Evolutionary conservation across 2,797 vertebrate genomes (phyloP).

Genomic region (Paedocypris micromegethes): DNA sequence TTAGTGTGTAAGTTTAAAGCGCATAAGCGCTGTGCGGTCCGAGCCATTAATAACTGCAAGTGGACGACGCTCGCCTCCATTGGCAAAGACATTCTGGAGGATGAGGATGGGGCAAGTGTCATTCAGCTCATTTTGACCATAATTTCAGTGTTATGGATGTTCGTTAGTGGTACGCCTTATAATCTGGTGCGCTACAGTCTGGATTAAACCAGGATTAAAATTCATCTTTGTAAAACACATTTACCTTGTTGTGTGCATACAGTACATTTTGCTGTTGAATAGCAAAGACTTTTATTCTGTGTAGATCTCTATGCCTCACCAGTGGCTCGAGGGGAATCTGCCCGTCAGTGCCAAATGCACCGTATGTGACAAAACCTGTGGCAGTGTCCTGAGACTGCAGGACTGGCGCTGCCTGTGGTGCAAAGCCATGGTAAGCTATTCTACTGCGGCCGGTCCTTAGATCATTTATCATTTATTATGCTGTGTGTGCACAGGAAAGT

Average conservation of each 20-base stretch:
- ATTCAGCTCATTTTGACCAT: neutral
- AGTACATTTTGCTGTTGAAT: too few relatives aligned
- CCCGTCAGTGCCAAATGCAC: conserved; percentile 91
- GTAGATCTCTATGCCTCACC: conserved; percentile 94
- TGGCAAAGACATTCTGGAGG: conserved; percentile 92
- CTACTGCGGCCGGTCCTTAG: too few relatives aligned
- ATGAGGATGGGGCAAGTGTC: conserved; percentile 84
- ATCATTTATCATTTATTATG: too few relatives aligned
- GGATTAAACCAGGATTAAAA: too few relatives aligned
- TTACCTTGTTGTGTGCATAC: too few relatives aligned
- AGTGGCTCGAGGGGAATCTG: conserved; percentile 95
- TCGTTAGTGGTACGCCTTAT: too few relatives aligned
- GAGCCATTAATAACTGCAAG: conserved; percentile 94
- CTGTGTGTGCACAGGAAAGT: too few relatives aligned
- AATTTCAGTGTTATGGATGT: neutral
- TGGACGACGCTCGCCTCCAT: conserved; percentile 96
- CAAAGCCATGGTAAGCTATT: conserved; percentile 85
- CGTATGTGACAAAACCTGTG: conserved; percentile 91
- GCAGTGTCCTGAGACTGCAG: conserved; percentile 89
- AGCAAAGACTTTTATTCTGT: neutral
- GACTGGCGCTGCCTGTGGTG: conserved; percentile 98
- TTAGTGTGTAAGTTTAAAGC: conserved; percentile 91
- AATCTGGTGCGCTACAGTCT: too few relatives aligned
- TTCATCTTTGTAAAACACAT: too few relatives aligned
- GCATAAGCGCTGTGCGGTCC: conserved; percentile 89